Conservation (phyloP, 2,113 vertebrate genomes). For the Junco hyemalis region DNA sequence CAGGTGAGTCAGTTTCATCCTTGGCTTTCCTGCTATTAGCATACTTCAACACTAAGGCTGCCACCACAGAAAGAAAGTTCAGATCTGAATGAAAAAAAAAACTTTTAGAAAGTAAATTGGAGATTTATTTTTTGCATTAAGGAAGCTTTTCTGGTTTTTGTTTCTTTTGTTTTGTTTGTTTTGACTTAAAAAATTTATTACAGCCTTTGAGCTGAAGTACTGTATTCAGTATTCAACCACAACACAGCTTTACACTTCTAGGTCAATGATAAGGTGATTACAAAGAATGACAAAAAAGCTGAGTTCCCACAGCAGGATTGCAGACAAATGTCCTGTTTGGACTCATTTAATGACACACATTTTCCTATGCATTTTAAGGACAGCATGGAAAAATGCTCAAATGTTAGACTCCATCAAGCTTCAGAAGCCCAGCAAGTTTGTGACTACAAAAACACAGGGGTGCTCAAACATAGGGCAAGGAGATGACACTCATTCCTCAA, state of each 20-base stretch:
- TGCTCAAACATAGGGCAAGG: fast-evolving
- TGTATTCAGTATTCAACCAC: background rate
- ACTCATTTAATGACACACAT: background rate
- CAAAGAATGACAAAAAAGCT: background rate
- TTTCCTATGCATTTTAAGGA: background rate
- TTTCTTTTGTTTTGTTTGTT: background rate
- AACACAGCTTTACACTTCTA: background rate
- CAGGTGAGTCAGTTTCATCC: background rate
- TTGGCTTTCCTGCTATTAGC: background rate
- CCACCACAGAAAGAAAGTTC: background rate
- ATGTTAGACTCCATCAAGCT: background rate
- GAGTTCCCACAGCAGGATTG: background rate
- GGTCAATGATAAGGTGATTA: background rate
- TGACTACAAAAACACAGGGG: background rate
- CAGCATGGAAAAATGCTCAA: background rate
- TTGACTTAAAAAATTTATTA: background rate
- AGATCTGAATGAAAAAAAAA: background rate
- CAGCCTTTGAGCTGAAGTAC: background rate
- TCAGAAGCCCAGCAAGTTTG: background rate
- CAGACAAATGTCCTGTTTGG: background rate
- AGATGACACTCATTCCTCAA: background rate
- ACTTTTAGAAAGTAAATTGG: background rate
- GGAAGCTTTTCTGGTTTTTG: background rate
- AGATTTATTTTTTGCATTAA: background rate
- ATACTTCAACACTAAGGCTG: background rate